These are phyloP conservation scores for Drosophila histrio DNA, from an alignment of 2,888 invertebrate species.

Conservation along the genomic window DNA sequence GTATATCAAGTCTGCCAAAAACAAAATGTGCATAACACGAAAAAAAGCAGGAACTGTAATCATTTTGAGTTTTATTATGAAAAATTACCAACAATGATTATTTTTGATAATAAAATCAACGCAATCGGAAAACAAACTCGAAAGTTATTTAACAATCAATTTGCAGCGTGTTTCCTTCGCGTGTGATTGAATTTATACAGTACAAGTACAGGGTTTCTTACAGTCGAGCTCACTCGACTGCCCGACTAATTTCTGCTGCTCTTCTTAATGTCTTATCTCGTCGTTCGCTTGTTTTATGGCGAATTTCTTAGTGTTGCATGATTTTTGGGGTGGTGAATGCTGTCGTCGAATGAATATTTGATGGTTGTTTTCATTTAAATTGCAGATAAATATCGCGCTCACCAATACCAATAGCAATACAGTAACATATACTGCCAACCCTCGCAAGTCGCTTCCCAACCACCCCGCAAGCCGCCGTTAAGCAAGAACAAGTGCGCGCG, in stretches of 20 bases:
- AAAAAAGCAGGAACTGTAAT: no score
- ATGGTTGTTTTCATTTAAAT: conserved; percentile 50
- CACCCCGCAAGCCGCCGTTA: conserved; percentile 24
- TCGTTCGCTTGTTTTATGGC: conserved; percentile 5
- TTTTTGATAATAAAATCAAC: no score
- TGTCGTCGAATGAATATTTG: conserved; percentile 26
- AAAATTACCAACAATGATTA: no score
- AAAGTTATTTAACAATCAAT: no score
- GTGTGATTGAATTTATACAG: no score
- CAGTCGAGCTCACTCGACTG: no score
- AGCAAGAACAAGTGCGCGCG: conserved; percentile 64
- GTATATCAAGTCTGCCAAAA: no score
- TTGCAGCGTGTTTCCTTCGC: no score
- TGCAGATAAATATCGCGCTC: conserved; percentile 61
- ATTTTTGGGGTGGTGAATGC: conserved; percentile 3
- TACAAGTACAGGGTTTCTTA: no score
- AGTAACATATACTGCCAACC: conserved; percentile 69
- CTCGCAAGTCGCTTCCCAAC: conserved; percentile 37
- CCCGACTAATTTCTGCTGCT: conserved; percentile 9
- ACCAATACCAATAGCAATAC: conserved; percentile 36
- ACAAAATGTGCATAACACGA: no score
- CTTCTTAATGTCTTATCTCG: conserved; percentile 4
- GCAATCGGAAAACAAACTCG: no score
- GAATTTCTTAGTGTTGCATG: background rate
- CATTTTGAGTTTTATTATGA: no score